These are phyloP conservation scores for Euwallacea similis DNA, from an alignment of 1,140 invertebrate genomes.

Conservation along the genomic window DNA sequence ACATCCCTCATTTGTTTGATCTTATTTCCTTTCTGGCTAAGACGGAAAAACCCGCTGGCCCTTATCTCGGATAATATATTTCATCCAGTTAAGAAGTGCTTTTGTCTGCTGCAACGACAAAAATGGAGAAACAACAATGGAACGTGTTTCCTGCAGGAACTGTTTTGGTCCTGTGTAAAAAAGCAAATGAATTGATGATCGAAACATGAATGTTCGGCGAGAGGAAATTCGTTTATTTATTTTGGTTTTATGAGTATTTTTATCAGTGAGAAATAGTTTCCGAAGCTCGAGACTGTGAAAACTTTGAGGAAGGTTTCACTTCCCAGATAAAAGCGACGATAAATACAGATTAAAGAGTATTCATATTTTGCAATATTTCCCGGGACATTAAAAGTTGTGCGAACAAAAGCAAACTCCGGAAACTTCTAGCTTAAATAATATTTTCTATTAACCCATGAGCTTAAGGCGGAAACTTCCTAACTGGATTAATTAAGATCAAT, in stretches of 20 bases:
- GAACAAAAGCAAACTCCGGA: background rate
- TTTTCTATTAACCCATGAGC: background rate
- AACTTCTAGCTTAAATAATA: conserved; percentile 2
- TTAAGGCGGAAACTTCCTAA: background rate
- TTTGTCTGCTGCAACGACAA: no score
- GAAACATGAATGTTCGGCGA: background rate
- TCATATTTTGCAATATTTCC: conserved; percentile 5
- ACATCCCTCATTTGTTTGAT: no score
- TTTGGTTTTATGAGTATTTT: background rate
- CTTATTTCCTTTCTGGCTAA: no score
- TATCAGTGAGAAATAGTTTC: background rate
- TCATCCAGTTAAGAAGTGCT: no score
- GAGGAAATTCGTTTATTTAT: background rate
- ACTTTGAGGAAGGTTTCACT: background rate
- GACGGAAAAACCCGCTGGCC: no score
- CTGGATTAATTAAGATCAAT: background rate
- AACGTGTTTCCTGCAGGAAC: no score
- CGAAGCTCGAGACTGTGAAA: background rate
- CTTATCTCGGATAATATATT: no score
- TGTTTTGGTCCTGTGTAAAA: no score
- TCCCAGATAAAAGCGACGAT: background rate
- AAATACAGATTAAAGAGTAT: conserved; percentile 3
- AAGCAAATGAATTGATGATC: no score
- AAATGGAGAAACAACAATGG: no score
- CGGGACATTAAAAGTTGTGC: background rate